Evolutionary conservation across 2,797 vertebrate species (phyloP).

Genomic region (Chaetophractus vellerosus): DNA sequence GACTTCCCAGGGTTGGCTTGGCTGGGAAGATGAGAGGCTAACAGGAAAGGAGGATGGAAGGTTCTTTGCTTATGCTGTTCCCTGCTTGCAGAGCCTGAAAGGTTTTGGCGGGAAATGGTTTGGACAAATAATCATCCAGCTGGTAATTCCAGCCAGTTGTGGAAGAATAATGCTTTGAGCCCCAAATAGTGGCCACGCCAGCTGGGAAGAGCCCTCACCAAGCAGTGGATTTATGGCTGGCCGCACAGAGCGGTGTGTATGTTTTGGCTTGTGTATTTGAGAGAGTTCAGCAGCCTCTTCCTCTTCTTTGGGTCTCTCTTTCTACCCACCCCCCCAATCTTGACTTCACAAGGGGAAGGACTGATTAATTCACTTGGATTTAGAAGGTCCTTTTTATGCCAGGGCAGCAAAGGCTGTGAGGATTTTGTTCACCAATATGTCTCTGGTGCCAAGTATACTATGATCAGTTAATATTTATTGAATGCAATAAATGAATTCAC

Average conservation of each 20-base stretch:
- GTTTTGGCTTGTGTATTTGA: slow-evolving; percentile 41
- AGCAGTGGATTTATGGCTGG: slow-evolving; percentile 61
- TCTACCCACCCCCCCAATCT: slow-evolving; percentile 59
- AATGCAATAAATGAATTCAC: background rate
- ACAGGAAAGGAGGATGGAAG: background rate
- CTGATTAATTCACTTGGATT: slow-evolving; percentile 34
- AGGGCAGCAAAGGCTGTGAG: background rate
- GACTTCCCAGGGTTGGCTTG: background rate
- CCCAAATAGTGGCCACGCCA: background rate
- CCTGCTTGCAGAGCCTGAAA: background rate
- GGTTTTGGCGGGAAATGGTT: slow-evolving; percentile 48
- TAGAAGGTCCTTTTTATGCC: slow-evolving; percentile 11
- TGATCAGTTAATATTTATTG: background rate
- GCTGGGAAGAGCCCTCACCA: slow-evolving; percentile 41
- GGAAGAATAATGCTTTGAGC: background rate
- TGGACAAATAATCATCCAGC: slow-evolving; percentile 63
- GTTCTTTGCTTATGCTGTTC: background rate
- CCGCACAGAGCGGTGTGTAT: background rate
- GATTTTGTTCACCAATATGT: background rate
- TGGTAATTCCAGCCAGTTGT: slow-evolving; percentile 75
- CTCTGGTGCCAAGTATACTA: background rate
- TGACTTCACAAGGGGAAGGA: slow-evolving; percentile 65
- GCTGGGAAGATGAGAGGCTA: background rate
- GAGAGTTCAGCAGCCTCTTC: background rate
- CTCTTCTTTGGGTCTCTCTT: background rate